Base-by-base conservation (phyloP, 1,140 invertebrate genomes). In the Calephelis nemesis region DNA sequence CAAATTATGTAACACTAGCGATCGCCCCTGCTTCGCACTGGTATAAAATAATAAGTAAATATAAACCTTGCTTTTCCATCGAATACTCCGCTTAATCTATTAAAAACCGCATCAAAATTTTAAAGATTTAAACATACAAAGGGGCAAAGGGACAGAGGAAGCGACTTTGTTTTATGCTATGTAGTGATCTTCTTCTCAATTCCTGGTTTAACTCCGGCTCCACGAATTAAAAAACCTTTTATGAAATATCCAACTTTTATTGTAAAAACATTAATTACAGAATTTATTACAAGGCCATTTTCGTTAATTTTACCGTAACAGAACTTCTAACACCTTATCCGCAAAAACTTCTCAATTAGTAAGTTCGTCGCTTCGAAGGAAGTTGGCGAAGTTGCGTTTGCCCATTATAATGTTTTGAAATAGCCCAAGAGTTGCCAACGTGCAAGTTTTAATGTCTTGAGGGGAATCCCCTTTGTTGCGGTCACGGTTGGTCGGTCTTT, bases 381-480 rank as follows among this genome's bases (percentile, higher is more conserved):
- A 81, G 75, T 75, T 78, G 60, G 58, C 65, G n/a, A 80, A 80
- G 66, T 83, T 79, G 68, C 75, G 73, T 75, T 58, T 50, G 77
- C 68, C 81, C 76, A 82, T 83, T 85, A 82, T 77, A 79, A 75
- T 82, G 77, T 81, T 79, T 83, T 77, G 74, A 74, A 82, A 81
- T 81, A 74, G 78, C 73, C 74, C 60, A 69, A 63, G 69, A 73
- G 72, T 75, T 71, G 72, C 63, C 68, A 70, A 74, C 77, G 74
- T 78, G 73, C 74, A 82, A 84, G 74, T 84, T 84, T 84, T 82
- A 84, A 84, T 84, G 80, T 83, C 78, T 77, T 78, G 62, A 74
- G 69, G 67, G 70, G 74, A 67, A 74, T 74, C 73, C 63, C 69
- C 66, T 79, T 77, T 75, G 76, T 77, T 71, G 60, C 65, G 62